Evolutionary conservation across 2,888 invertebrate species (phyloP), one percentile per base, ranked within the genome.

Genomic region (Bellardia bayeri): DNA sequence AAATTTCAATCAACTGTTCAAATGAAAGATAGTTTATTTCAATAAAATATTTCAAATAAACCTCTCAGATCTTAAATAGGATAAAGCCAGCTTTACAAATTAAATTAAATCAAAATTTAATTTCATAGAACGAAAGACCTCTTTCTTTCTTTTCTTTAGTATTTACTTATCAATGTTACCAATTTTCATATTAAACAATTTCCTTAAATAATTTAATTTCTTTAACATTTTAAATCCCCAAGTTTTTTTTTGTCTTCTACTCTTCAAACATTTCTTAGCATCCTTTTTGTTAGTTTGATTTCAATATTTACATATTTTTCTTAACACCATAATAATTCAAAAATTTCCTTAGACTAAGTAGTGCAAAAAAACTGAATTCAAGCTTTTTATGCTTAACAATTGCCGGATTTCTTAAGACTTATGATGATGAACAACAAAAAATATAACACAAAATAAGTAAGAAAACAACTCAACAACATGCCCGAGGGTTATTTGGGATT

Each of bases 331-430:
- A 81, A 80, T 71, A 80, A 84, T 84, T 76, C 71, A 66, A 81
- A 84, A 56, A 87, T 54, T 75, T 83, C 66, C 76, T 66, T 54
- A 83, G 45, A 58, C 66, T 76, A 49, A 23, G 49, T n/a, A 64
- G 66, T 49, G 9, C 66, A 68, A 56, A 23, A 56, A 14, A 82
- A 11, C 16, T 49, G 49, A 66, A 66, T 7, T 74, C 45, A 78
- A 61, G 66, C 45, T 78, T 83, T 83, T 83, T 71, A 61, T 76
- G 71, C 54, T 75, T 40, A 79, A 80, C 83, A 83, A 81, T 87
- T 84, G 87, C 66, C 72, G 87, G 76, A 84, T 87, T 87, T 72
- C 83, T 87, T 71, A 61, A 71, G 78, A 64, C 45, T 64, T 54
- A 78, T 42, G 56, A 71, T 56, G 78, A 78, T 78, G 78, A 83